These are phyloP conservation scores for Andrena praecox DNA, from an alignment of 2,888 invertebrate genomes.

Conservation along the genomic window DNA sequence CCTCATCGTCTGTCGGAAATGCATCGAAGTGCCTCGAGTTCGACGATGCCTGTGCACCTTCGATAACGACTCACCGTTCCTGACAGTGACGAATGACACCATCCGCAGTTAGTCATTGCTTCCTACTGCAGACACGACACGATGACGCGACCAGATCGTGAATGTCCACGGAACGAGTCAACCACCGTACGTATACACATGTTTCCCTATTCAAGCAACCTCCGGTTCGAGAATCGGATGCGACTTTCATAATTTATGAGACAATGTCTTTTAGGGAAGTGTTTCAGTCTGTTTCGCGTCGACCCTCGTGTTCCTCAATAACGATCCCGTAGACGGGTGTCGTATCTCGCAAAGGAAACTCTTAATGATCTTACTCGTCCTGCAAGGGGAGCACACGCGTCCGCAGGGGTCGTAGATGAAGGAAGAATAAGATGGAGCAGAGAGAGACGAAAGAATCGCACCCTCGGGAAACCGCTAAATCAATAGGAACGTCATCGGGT, in stretches of 20 bases:
- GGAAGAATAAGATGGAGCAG: conserved; percentile 27
- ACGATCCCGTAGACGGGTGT: conserved; percentile 31
- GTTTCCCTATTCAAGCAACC: neutral
- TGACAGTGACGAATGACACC: conserved; percentile 54
- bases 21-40: neutral
- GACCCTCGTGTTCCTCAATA: conserved; percentile 20
- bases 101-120: conserved; percentile 10
- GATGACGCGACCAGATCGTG: neutral
- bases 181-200: neutral
- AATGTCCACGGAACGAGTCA: neutral
- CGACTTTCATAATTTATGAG: conserved; percentile 6
- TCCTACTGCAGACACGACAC: neutral
- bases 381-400: conserved; percentile 52
- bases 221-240: neutral
- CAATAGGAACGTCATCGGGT: conserved; percentile 80
- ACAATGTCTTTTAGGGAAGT: conserved; percentile 21
- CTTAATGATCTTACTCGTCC: conserved; percentile 74
- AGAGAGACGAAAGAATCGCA: conserved; percentile 64
- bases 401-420: conserved; percentile 37
- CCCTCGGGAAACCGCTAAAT: conserved; percentile 79
- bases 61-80: neutral
- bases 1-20: conserved; percentile 7
- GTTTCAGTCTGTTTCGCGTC: conserved; percentile 15
- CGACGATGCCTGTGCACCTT: neutral
- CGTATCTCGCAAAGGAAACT: conserved; percentile 68